Evolutionary conservation across 1,140 invertebrate genomes (phyloP), one percentile per base, ranked within the genome.

Genomic region (Galleria mellonella): DNA sequence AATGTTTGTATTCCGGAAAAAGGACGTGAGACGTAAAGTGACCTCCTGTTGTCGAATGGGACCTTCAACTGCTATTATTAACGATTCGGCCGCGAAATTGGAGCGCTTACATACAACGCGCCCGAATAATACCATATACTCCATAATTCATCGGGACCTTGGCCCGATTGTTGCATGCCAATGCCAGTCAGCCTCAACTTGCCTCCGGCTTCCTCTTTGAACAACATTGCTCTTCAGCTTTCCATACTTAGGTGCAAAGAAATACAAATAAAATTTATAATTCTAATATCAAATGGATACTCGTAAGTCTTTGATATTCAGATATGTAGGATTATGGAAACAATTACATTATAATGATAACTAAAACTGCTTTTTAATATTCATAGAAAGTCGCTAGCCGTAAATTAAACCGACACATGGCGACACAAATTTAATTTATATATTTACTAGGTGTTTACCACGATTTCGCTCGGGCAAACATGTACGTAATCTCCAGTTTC

Each of bases 91-190:
- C 77, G 72, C 74, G 74, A 81, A 81, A 73, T 64, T 67, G 62
- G 68, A 78, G 68, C 73, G 65, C 70, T 70, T 72, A 73, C 75
- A 82, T 46, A 75, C 69, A 77, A 76, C 59, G 61, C 56, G 58
- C 59, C 76, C 62, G 69, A 82, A 78, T 79, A 82, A 82, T 76
- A 76, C 71, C 75, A 84, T 84, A 78, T 72, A 74, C 64, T 84
- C 74, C 77, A 82, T 84, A 84, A 84, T 82, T 84, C 77, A 84
- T 82, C 66, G 66, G 60, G 66, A 62, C 77, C 81, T 84, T 82
- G 81, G 77, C 81, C 81, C 57, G 69, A 65, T 77, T 81, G 65
- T 49, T 62, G 59, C 54, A 53, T 49, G 58, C 59, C 41, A 35
- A 43, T 32, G 31, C 27, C 32, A 32, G 32, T 4, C 32, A n/a